These are phyloP conservation scores for Tetranychus truncatus DNA, from an alignment of 2,888 invertebrate species.

Conservation along the genomic window DNA sequence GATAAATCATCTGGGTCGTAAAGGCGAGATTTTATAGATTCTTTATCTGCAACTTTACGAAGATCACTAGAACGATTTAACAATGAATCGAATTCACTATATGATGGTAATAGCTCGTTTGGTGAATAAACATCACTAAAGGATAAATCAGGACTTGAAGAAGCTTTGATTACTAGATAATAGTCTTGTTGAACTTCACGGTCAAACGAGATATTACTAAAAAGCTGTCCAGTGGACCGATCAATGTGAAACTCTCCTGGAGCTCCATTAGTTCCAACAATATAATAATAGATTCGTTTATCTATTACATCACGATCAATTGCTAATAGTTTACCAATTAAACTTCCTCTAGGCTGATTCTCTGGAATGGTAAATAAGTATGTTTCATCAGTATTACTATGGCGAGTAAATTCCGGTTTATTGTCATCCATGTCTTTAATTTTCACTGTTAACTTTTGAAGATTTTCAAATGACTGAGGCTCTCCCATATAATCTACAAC, in stretches of 20 bases:
- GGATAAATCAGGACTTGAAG: neutral
- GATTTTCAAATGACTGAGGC: slow-evolving; percentile 9
- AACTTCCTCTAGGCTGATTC: slow-evolving; percentile 54
- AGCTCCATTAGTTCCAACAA: slow-evolving; percentile 43
- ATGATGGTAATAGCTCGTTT: no score
- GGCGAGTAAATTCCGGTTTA: slow-evolving; percentile 48
- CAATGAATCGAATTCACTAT: no score
- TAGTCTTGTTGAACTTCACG: slow-evolving; percentile 57
- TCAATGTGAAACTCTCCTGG: slow-evolving; percentile 54
- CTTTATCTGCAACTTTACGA: neutral
- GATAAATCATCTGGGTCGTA: slow-evolving; percentile 5
- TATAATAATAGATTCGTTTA: slow-evolving; percentile 55
- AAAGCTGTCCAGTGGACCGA: slow-evolving; percentile 57
- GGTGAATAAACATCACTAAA: no score
- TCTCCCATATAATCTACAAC: slow-evolving; percentile 12
- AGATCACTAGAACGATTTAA: neutral
- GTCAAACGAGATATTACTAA: slow-evolving; percentile 59
- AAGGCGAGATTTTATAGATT: neutral
- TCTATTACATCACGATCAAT: slow-evolving; percentile 58
- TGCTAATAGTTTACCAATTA: slow-evolving; percentile 55
- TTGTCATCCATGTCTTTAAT: slow-evolving; percentile 73
- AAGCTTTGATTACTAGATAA: slow-evolving; percentile 53
- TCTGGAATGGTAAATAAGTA: slow-evolving; percentile 70
- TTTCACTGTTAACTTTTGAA: slow-evolving; percentile 42
- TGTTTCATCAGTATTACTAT: slow-evolving; percentile 36